A percentile compares a stretch with the other conserved stretches of the same genome.
phyloP scores from a whole-genome alignment of 2,888 invertebrate species.

The Scotopteryx bipunctaria region DNA sequence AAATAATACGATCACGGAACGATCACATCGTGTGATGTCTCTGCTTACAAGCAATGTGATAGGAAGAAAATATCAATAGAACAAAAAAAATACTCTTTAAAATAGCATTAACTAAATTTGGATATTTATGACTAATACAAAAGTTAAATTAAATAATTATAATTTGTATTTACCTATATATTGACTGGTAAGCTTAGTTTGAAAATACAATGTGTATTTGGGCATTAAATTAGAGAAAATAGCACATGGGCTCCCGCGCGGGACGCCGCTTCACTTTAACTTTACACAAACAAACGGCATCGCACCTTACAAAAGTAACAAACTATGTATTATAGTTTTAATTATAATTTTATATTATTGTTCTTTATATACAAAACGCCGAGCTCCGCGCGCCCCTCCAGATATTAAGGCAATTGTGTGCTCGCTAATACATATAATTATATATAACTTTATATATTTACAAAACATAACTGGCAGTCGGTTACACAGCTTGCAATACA shows the following conservation, averaged over 20 bases:
- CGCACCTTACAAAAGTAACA: slow-evolving; percentile 78
- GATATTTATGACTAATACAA: slow-evolving; percentile 82
- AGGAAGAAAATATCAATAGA: slow-evolving; percentile 64
- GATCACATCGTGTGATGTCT: slow-evolving; percentile 75
- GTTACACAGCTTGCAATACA: slow-evolving; percentile 55
- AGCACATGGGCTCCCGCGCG: slow-evolving; percentile 65
- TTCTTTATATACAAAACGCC: slow-evolving; percentile 77
- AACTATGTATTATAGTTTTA: slow-evolving; percentile 70
- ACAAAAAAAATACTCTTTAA: slow-evolving; percentile 65
- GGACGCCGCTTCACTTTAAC: slow-evolving; percentile 55
- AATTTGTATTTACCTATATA: slow-evolving; percentile 77
- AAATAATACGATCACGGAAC: slow-evolving; percentile 54
- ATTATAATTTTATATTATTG: slow-evolving; percentile 69
- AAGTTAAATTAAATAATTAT: slow-evolving; percentile 79
- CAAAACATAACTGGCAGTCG: slow-evolving; percentile 73
- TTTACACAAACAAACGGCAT: slow-evolving; percentile 62
- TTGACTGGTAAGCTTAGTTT: slow-evolving; percentile 81
- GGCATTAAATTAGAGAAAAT: slow-evolving; percentile 74
- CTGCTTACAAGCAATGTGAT: slow-evolving; percentile 70
- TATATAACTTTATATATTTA: slow-evolving; percentile 72
- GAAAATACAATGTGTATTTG: slow-evolving; percentile 77
- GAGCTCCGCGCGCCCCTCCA: slow-evolving; percentile 65
- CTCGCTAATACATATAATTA: slow-evolving; percentile 65
- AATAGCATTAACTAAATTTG: slow-evolving; percentile 82
- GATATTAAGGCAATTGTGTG: slow-evolving; percentile 67